Evolutionary conservation across 1,140 invertebrate genomes (phyloP).

Genomic region (Alviniconcha marisindica): DNA sequence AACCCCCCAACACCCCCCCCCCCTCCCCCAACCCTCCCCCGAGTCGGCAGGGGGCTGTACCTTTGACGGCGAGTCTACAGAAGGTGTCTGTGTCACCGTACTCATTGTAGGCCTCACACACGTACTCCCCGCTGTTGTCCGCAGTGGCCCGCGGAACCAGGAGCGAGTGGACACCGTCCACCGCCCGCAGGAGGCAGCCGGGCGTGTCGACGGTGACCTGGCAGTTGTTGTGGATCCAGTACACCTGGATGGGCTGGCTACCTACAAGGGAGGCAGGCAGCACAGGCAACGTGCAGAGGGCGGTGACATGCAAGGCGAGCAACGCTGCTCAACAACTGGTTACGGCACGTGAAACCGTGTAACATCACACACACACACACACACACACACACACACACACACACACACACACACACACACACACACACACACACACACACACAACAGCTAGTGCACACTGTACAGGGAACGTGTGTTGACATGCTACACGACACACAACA

Average conservation of each 20-base stretch:
- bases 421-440: no score
- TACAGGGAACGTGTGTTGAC: background rate
- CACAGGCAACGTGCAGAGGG: no score
- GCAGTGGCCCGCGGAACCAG: slow-evolving; percentile 96
- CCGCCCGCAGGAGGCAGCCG: slow-evolving; percentile 68
- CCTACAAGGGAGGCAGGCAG: slow-evolving; percentile 77
- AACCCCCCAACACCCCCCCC: no score
- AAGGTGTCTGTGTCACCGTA: slow-evolving; percentile 86
- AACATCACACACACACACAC: no score
- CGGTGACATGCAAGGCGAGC: slow-evolving; percentile 28
- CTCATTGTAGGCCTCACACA: slow-evolving; percentile 97
- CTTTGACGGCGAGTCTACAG: slow-evolving; percentile 64
- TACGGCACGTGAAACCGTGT: no score
- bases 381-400: no score
- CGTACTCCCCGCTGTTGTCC: slow-evolving; percentile 94
- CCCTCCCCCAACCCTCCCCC: no score
- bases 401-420: no score
- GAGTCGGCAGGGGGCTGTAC: no score
- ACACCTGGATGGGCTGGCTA: slow-evolving; percentile 77
- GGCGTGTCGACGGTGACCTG: slow-evolving; percentile 62
- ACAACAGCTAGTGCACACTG: background rate
- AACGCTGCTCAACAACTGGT: no score
- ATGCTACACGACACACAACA: background rate
- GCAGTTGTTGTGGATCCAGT: slow-evolving; percentile 71
- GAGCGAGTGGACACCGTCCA: slow-evolving; percentile 91